These are phyloP conservation scores for Eilema depressum DNA, from an alignment of 2,888 invertebrate species.

Conservation along the genomic window DNA sequence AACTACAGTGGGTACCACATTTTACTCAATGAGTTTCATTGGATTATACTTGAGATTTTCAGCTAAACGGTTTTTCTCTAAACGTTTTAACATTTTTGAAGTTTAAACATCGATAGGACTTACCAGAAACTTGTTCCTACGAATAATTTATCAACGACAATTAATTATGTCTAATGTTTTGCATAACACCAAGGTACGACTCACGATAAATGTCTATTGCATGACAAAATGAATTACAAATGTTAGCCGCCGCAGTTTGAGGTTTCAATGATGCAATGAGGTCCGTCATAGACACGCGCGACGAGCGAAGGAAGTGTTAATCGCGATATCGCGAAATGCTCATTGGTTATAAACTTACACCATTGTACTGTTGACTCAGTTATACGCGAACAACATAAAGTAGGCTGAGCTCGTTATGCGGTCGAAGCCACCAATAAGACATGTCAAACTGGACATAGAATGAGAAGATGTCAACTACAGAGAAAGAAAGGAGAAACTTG, in stretches of 20 bases:
- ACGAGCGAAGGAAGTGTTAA: constrained; percentile 24
- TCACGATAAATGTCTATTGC: constrained; percentile 36
- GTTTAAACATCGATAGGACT: neutral
- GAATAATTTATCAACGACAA: constrained; percentile 18
- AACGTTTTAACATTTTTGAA: neutral
- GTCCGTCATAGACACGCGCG: constrained; percentile 31
- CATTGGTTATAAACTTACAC: constrained; percentile 26
- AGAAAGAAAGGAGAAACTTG: neutral
- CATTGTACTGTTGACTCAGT: constrained; percentile 21
- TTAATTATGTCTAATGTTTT: constrained; percentile 22
- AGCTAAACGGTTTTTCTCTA: too few relatives aligned
- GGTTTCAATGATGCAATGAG: constrained; percentile 39
- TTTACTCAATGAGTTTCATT: neutral
- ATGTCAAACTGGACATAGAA: constrained; percentile 1
- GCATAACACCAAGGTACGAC: constrained; percentile 36
- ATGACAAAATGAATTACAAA: constrained; percentile 50
- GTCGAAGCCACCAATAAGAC: neutral
- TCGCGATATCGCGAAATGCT: constrained; percentile 22
- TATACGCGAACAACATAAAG: constrained; percentile 9
- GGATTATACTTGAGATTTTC: neutral
- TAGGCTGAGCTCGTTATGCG: neutral
- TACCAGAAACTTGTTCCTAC: neutral
- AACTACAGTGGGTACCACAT: too few relatives aligned
- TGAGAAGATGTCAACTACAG: neutral
- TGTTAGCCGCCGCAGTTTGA: constrained; percentile 34